A percentile compares a stretch with the other conserved stretches of the same genome.
phyloP scores from a whole-genome alignment of 2,888 invertebrate species.

The Sarcophaga carnaria region DNA sequence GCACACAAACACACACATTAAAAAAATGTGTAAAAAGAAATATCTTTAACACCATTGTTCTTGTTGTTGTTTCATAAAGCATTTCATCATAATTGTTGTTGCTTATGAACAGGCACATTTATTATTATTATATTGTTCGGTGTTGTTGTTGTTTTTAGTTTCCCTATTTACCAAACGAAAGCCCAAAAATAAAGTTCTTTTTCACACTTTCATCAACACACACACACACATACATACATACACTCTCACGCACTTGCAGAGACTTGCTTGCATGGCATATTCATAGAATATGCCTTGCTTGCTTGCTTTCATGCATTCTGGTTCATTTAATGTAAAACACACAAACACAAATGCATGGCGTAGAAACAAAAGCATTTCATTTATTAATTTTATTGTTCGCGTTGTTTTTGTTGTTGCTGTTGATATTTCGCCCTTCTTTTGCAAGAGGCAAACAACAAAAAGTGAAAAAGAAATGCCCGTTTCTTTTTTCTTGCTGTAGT shows the following conservation, averaged over 20 bases:
- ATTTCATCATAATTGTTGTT: constrained; percentile 58
- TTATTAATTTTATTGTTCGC: constrained; percentile 26
- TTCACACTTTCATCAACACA: constrained; percentile 57
- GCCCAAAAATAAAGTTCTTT: constrained; percentile 45
- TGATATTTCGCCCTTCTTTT: constrained; percentile 45
- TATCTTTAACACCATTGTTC: background rate
- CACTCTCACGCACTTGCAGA: constrained; percentile 5
- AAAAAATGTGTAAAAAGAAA: constrained; percentile 5
- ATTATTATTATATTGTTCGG: constrained; percentile 17
- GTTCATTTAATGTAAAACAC: background rate
- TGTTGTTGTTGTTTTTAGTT: constrained; percentile 25
- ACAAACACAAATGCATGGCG: background rate
- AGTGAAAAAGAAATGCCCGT: too few relatives aligned
- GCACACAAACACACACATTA: background rate
- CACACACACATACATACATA: constrained; percentile 13
- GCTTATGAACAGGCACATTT: constrained; percentile 35
- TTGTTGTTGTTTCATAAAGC: constrained; percentile 5
- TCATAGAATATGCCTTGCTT: too few relatives aligned
- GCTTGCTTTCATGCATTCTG: background rate
- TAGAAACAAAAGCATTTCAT: constrained; percentile 11
- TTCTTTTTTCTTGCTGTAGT: too few relatives aligned
- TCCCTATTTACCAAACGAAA: constrained; percentile 42
- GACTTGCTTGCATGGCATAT: too few relatives aligned
- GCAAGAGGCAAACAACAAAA: background rate
- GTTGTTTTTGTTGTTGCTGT: constrained; percentile 9